These are phyloP conservation scores for Dipodomys merriami DNA, from an alignment of 2,113 vertebrate genomes.

Conservation along the genomic window DNA sequence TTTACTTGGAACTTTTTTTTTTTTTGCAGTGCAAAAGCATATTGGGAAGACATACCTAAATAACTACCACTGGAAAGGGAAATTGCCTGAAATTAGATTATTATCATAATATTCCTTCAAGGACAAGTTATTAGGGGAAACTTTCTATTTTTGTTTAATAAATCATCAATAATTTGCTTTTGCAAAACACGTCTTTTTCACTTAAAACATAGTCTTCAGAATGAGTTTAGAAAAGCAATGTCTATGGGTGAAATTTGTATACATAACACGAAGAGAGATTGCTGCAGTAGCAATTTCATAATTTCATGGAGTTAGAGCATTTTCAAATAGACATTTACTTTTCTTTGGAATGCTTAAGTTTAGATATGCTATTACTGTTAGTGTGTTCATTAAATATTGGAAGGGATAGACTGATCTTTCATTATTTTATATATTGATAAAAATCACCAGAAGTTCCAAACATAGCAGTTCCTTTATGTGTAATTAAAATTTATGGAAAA, in stretches of 20 bases:
- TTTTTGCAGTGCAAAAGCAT: conserved; percentile 61
- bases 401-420: conserved; percentile 62
- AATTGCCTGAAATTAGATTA: accelerated
- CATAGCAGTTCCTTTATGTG: background rate
- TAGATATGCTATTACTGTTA: conserved; percentile 67
- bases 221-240: conserved; percentile 38
- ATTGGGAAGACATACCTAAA: conserved; percentile 22
- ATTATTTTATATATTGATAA: conserved; percentile 26
- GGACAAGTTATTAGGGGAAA: background rate
- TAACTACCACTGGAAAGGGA: background rate
- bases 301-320: conserved; percentile 12
- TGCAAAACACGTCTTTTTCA: background rate
- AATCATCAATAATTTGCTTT: conserved; percentile 29
- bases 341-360: conserved; percentile 34
- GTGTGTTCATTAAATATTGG: conserved; percentile 73
- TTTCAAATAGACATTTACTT: conserved; percentile 17
- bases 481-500: conserved; percentile 46
- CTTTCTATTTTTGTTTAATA: conserved; percentile 53
- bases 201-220: conserved; percentile 78
- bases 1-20: conserved; percentile 81
- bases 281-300: conserved; percentile 6
- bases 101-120: background rate
- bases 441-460: conserved; percentile 1
- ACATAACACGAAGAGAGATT: background rate
- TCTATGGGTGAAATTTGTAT: conserved; percentile 70